Conservation (phyloP, 2,797 vertebrate genomes). For the Cossypha polioptera region DNA sequence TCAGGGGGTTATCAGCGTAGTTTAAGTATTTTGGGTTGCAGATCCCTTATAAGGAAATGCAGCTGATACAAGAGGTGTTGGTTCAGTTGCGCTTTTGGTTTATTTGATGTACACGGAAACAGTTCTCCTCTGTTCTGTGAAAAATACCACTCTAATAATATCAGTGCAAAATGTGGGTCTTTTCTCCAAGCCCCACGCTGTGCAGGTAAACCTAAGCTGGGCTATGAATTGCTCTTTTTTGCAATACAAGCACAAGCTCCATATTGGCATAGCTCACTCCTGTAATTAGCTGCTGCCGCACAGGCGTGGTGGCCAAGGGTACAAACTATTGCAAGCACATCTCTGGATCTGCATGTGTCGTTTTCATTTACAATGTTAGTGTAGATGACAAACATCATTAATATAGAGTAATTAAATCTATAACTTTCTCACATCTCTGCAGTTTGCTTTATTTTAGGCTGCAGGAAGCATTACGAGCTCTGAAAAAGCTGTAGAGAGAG, state of each 20-base stretch:
- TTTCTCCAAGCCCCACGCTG: not conserved
- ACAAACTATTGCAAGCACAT: not conserved
- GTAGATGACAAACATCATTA: not conserved
- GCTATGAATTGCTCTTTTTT: not conserved
- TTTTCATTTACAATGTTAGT: not conserved
- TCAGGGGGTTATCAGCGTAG: not conserved
- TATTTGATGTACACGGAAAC: not conserved
- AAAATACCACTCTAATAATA: not conserved
- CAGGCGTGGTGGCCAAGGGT: constrained; percentile 2
- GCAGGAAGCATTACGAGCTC: not conserved
- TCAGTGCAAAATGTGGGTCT: not conserved
- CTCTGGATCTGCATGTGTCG: not conserved
- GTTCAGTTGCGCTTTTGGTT: not conserved
- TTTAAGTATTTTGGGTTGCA: not conserved
- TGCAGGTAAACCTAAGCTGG: not conserved
- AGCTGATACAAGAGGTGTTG: not conserved
- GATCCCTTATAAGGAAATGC: not conserved
- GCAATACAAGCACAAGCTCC: not conserved
- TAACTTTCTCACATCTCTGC: not conserved
- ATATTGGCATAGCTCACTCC: not conserved
- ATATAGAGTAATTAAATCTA: not conserved
- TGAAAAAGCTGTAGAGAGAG: not conserved
- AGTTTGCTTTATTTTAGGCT: not conserved
- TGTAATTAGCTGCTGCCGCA: not conserved
- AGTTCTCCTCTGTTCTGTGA: not conserved